Base-by-base conservation (phyloP, 2,797 vertebrate species). In the Anableps anableps region DNA sequence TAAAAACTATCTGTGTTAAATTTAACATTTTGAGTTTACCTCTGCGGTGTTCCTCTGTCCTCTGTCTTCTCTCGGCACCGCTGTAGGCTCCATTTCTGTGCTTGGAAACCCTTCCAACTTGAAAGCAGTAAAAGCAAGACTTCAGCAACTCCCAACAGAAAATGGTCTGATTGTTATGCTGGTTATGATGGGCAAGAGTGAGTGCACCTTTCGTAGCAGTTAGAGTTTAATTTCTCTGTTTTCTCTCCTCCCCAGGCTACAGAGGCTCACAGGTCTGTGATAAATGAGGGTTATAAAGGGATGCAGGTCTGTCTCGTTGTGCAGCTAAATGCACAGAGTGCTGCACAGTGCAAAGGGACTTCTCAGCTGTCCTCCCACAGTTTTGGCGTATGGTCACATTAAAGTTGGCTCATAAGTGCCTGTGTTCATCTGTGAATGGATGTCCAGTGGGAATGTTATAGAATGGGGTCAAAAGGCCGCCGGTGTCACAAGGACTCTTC, bases 251-350 rank as follows among this genome's bases (percentile, higher is more conserved):
- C 23, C 29, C 2, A 70, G 26, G 68, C 79, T 72, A 43, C 38
- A 31, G 58, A 77, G 76, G 86, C 66, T 77, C 83, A 82, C 74
- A 80, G 71, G 79, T 89, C 87, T 86, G 79, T 85, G 26, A 88
- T 81, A 75, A 88, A 74, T 74, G 74, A 71, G 60, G 74, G 72
- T 77, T 84, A 77, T 70, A 81, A 74, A 82, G 34, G 51, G 70
- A 80, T 38, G 62, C 76, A 60, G 70, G 48, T 80, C 72, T 81
- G 60, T 75, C 80, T 76, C 4, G 77, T 75, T 73, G 29, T 75
- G 64, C 10, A 0, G 74, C 36, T 77, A 50, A 80, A 77, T 82
- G 72, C 77, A 51, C 60, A 76, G 50, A 76, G 4, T 60, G 70
- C 55, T 45, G 71, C 74, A 83, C 36, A 74, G 80, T 86, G 78